Conservation (phyloP, 2,888 invertebrate genomes). For the Plagodis dolabraria region DNA sequence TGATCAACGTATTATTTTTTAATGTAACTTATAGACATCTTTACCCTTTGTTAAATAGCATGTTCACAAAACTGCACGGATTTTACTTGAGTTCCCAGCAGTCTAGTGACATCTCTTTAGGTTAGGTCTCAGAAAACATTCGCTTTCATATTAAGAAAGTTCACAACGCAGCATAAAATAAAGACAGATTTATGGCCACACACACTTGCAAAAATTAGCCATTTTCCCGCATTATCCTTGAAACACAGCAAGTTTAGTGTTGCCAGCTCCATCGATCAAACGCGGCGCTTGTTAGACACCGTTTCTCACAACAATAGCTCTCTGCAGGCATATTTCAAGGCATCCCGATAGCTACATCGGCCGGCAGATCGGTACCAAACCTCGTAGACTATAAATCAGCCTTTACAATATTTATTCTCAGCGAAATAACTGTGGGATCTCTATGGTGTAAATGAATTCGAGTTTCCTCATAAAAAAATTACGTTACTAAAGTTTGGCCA, state of each 20-base stretch:
- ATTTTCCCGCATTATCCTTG: slow-evolving; percentile 70
- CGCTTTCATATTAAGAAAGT: not conserved
- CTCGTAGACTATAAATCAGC: slow-evolving; percentile 79
- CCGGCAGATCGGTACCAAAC: slow-evolving; percentile 69
- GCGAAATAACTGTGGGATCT: slow-evolving; percentile 62
- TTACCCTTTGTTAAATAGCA: no score
- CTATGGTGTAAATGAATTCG: slow-evolving; percentile 49
- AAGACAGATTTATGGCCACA: slow-evolving; percentile 34
- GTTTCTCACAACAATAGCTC: slow-evolving; percentile 83
- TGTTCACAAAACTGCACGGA: no score
- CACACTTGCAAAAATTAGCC: slow-evolving; percentile 45
- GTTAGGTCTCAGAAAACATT: no score
- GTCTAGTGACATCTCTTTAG: no score
- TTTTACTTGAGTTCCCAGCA: no score
- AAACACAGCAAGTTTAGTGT: slow-evolving; percentile 61
- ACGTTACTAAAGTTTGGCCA: no score
- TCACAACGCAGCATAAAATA: not conserved
- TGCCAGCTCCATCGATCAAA: slow-evolving; percentile 73
- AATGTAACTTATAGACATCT: no score
- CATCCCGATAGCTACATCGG: slow-evolving; percentile 79
- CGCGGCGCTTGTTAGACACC: slow-evolving; percentile 80
- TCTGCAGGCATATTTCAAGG: slow-evolving; percentile 81
- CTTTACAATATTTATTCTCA: slow-evolving; percentile 83
- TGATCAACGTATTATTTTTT: no score
- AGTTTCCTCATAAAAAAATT: slow-evolving; percentile 27